Conservation (phyloP, 2,888 invertebrate species). For the Mermis nigrescens region DNA sequence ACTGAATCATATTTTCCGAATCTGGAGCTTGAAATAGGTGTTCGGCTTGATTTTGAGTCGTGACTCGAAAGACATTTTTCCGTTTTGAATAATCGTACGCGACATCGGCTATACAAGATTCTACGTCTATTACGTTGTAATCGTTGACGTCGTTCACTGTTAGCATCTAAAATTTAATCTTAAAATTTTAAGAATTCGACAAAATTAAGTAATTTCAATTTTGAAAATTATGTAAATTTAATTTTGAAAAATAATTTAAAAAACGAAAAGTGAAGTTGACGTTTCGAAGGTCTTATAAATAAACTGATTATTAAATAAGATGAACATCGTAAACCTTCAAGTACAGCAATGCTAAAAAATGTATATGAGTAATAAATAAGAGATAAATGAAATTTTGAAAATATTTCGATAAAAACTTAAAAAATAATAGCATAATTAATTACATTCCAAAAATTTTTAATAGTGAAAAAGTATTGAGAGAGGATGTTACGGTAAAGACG, state of each 20-base stretch:
- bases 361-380: too few relatives aligned
- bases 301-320: too few relatives aligned
- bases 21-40: conserved; percentile 10
- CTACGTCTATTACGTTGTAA: conserved; percentile 2
- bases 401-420: too few relatives aligned
- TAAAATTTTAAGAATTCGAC: not conserved
- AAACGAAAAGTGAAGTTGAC: too few relatives aligned
- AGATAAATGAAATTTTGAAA: too few relatives aligned
- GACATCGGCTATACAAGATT: conserved; percentile 11
- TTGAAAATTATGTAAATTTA: not conserved
- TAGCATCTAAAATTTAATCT: not conserved
- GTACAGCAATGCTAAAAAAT: too few relatives aligned
- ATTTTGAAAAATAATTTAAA: not conserved
- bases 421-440: too few relatives aligned
- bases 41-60: conserved; percentile 9
- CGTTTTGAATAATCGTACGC: conserved; percentile 11
- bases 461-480: too few relatives aligned
- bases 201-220: not conserved
- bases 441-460: too few relatives aligned
- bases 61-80: conserved; percentile 10
- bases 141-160: not conserved
- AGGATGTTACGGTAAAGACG: too few relatives aligned
- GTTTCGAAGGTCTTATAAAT: too few relatives aligned
- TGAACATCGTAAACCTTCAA: too few relatives aligned
- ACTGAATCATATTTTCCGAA: conserved; percentile 5